Conservation (phyloP, 92 coral and sea anemone genomes). For the Diadumene lineata region DNA sequence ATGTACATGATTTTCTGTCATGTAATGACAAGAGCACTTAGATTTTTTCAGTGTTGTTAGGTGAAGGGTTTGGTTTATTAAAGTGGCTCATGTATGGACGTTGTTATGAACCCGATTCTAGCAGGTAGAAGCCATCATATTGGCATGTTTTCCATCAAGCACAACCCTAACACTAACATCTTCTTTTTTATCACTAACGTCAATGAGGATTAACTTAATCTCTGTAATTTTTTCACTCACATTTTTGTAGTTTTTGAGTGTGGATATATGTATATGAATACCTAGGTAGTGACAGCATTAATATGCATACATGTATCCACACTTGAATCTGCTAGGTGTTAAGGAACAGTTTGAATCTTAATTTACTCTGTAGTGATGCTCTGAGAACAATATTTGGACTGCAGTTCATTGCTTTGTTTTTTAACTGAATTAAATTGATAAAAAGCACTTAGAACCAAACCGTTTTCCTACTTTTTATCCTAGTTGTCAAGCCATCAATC, state of each 20-base stretch:
- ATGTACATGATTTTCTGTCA: background rate
- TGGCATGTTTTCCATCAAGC: slow-evolving; percentile 1
- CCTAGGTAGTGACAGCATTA: background rate
- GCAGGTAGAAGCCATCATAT: background rate
- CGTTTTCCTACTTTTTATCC: background rate
- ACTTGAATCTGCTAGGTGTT: background rate
- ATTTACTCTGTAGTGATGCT: background rate
- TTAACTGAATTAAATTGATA: background rate
- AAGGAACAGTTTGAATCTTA: background rate
- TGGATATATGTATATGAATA: background rate
- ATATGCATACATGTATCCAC: background rate
- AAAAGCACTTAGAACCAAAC: too few relatives aligned
- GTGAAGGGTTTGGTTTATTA: background rate
- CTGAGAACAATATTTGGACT: background rate
- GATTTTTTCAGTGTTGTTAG: background rate
- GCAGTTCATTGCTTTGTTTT: background rate
- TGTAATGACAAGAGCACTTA: background rate
- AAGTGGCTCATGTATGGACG: background rate
- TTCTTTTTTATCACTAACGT: background rate
- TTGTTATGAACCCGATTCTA: background rate
- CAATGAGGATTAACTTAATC: background rate
- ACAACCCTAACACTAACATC: background rate
- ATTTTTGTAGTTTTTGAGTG: background rate
- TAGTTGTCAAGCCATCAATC: slow-evolving; percentile 7
- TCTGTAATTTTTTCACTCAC: slow-evolving; percentile 2